Conservation (phyloP, 2,888 invertebrate genomes). For the Pecten maximus region DNA sequence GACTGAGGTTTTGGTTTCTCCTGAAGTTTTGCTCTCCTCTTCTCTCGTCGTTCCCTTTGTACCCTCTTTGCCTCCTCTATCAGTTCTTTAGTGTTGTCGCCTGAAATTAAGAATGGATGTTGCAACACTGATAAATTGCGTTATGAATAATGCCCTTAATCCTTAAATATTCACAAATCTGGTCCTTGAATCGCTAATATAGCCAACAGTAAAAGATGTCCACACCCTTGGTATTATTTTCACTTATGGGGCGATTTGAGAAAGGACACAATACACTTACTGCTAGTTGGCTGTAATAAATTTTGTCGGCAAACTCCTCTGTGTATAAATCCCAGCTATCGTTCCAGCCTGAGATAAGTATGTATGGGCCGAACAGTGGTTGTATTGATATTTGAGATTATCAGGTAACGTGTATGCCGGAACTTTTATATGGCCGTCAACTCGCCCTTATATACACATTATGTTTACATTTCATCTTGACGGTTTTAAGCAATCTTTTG, state of each 20-base stretch:
- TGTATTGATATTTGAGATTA: neutral
- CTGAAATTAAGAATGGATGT: neutral
- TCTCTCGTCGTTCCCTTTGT: slow-evolving; percentile 62
- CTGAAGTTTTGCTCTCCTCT: slow-evolving; percentile 37
- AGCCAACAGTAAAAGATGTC: neutral
- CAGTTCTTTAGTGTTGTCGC: slow-evolving; percentile 63
- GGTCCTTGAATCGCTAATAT: neutral
- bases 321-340: neutral
- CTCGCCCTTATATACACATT: neutral
- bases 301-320: neutral
- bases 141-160: neutral
- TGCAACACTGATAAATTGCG: neutral
- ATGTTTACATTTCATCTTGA: neutral
- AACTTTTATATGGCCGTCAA: neutral
- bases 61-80: slow-evolving; percentile 66
- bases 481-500: neutral
- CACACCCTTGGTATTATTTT: neutral
- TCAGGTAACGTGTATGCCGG: neutral
- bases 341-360: neutral
- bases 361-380: neutral
- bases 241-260: neutral
- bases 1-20: slow-evolving; percentile 18
- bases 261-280: neutral
- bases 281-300: neutral
- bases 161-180: neutral